Base-by-base conservation (phyloP, 1,140 invertebrate genomes). In the Philotrypesis tridentata region DNA sequence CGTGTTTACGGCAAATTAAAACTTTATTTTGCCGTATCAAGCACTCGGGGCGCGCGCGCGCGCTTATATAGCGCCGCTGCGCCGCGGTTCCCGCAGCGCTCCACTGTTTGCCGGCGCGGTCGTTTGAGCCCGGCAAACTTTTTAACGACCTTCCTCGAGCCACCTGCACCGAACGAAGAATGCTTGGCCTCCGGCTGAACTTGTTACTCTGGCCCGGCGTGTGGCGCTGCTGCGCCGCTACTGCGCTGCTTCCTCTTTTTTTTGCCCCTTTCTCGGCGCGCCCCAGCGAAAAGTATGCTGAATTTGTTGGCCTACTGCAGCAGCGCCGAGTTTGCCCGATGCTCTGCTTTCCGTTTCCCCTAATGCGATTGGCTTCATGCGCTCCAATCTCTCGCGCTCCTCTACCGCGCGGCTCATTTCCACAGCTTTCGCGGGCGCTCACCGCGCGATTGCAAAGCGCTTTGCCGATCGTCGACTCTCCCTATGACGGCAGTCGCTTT, bases 1-100 rank as follows among this genome's bases (percentile, higher is more conserved):
- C 37, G 70, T 48, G 33, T 72, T 72, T 72, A 72, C 70, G 33
- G 70, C 33, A 72, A 72, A 72, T 72, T 72, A 72, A 72, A 72
- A 72, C 70, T 72, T 72, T 72, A 72, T 48, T 48, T 70, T 37
- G 31, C 67, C 31, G 67, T 70, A 70, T 70, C 67, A 33, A 70
- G 29, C 21, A 29, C 23, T 25, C 63, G n/a, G n/a, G n/a, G n/a
- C 63, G 61, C 27, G 61, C 12, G 61, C 27, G 6, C 60, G 12
- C 3, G 61, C 23, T 65, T n/a, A n/a, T n/a, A n/a, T n/a, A n/a
- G 2, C n/a, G 1, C n/a, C 25, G 1, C 14, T n/a, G 6, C 60
- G 60, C 8, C 61, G 61, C n/a, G 61, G 6, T 2, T 11, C 23
- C 14, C n/a, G n/a, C n/a, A 23, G 29, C 9, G 67, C 31, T 12